Percentiles rank a stretch among this genome's conserved stretches.
Conservation (phyloP, 2,888 invertebrate genomes). For the Melipona bicolor region DNA sequence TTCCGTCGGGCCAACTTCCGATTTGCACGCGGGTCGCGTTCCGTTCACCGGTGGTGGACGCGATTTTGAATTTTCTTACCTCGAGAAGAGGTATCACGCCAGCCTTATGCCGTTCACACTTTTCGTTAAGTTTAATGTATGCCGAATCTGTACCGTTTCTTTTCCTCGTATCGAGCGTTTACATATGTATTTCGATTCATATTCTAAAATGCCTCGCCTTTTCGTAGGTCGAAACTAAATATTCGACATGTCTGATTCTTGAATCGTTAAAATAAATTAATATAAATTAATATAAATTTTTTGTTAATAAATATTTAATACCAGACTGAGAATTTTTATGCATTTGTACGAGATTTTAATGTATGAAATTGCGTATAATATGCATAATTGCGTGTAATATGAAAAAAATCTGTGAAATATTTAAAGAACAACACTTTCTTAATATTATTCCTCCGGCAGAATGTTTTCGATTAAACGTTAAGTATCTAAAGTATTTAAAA, state of each 20-base stretch:
- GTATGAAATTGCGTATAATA: too few species aligned
- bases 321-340: too few species aligned
- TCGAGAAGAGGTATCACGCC: background rate
- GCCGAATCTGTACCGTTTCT: constrained; percentile 8
- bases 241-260: background rate
- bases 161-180: background rate
- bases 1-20: background rate
- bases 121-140: constrained; percentile 26
- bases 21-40: background rate
- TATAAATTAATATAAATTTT: background rate
- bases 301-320: too few species aligned
- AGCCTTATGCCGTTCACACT: too few species aligned
- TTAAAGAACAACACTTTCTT: too few species aligned
- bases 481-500: too few species aligned
- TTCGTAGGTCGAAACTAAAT: too few species aligned
- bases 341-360: too few species aligned
- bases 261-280: background rate
- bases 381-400: too few species aligned
- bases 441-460: too few species aligned
- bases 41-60: constrained; percentile 7
- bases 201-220: background rate
- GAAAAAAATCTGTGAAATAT: too few species aligned
- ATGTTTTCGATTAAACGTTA: too few species aligned
- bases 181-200: background rate
- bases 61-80: constrained; percentile 26